These are phyloP conservation scores for Schizotus pectinicornis DNA, from an alignment of 2,888 invertebrate species.

Conservation along the genomic window DNA sequence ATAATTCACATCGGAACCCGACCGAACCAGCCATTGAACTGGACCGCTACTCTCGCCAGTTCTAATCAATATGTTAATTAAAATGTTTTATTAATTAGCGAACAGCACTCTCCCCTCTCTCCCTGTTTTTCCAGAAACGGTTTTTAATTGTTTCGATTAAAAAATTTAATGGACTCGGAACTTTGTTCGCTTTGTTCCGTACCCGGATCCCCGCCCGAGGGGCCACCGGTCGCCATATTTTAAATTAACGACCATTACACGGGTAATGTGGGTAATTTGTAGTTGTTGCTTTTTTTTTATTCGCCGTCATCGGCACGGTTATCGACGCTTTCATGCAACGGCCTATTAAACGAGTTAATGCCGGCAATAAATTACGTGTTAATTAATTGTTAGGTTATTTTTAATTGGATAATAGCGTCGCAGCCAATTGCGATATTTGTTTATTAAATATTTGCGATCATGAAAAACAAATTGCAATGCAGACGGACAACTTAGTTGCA, in stretches of 20 bases:
- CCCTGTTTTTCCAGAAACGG: slow-evolving; percentile 13
- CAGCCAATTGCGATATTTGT: no score
- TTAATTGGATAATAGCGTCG: slow-evolving; percentile 3
- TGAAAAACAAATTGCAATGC: no score
- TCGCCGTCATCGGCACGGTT: no score
- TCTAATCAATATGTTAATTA: slow-evolving; percentile 44
- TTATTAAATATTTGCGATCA: no score
- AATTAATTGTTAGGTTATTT: slow-evolving; percentile 20
- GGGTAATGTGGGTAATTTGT: slow-evolving; percentile 11
- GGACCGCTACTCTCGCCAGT: slow-evolving; percentile 16
- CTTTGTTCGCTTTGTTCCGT: slow-evolving; percentile 5
- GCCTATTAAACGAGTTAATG: slow-evolving; percentile 1
- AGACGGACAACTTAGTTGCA: no score
- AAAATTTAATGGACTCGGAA: slow-evolving; percentile 11
- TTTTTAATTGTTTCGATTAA: slow-evolving; percentile 35
- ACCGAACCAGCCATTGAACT: slow-evolving; percentile 14
- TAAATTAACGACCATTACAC: slow-evolving; percentile 21
- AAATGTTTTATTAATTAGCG: slow-evolving; percentile 41
- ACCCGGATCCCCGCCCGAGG: background rate
- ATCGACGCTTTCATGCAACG: no score
- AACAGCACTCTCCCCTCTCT: slow-evolving; percentile 31
- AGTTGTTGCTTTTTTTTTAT: slow-evolving; percentile 8
- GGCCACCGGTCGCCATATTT: background rate
- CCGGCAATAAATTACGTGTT: slow-evolving; percentile 11
- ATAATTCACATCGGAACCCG: slow-evolving; percentile 7